phyloP scores from a whole-genome alignment of 2,888 invertebrate species.

The Cheiracanthium punctorium region DNA sequence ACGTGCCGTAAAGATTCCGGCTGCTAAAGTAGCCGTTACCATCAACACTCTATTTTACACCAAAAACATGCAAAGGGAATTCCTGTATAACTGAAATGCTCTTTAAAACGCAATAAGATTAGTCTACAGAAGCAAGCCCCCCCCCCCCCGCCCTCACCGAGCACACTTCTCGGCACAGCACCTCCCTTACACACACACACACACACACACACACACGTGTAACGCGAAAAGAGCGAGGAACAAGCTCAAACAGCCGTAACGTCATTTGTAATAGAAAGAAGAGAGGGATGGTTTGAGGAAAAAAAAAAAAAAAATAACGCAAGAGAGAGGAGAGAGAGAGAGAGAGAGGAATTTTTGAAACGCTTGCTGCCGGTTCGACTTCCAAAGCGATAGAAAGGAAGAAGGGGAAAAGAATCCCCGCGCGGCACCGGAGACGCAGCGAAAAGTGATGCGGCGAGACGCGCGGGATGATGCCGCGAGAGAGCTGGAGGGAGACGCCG shows the following conservation, averaged over 20 bases:
- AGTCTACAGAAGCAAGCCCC: not conserved
- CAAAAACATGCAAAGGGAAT: conserved; percentile 7
- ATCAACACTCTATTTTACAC: conserved; percentile 12
- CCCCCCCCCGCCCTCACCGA: not conserved
- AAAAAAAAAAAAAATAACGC: no score
- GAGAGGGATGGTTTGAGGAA: no score
- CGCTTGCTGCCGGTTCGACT: not conserved
- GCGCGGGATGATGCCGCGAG: conserved; percentile 25
- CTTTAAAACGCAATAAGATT: conserved; percentile 17
- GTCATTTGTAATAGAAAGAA: conserved; percentile 60
- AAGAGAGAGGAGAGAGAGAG: not conserved
- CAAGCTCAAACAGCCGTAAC: conserved; percentile 55
- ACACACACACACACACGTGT: not conserved
- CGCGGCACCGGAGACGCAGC: not conserved
- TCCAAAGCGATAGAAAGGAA: no score
- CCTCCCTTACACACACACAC: no score
- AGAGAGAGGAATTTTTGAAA: conserved; percentile 25
- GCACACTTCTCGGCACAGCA: no score
- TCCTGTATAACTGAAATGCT: not conserved
- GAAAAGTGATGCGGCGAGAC: conserved; percentile 4
- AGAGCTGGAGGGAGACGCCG: not conserved
- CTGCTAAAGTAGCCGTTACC: conserved; percentile 10
- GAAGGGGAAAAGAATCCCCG: no score
- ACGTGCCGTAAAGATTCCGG: not conserved
- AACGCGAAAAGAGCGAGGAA: conserved; percentile 12